Percentiles rank a stretch among this genome's conserved stretches.
Conservation (phyloP, 2,888 invertebrate genomes). For the Standfussiana lucernea region DNA sequence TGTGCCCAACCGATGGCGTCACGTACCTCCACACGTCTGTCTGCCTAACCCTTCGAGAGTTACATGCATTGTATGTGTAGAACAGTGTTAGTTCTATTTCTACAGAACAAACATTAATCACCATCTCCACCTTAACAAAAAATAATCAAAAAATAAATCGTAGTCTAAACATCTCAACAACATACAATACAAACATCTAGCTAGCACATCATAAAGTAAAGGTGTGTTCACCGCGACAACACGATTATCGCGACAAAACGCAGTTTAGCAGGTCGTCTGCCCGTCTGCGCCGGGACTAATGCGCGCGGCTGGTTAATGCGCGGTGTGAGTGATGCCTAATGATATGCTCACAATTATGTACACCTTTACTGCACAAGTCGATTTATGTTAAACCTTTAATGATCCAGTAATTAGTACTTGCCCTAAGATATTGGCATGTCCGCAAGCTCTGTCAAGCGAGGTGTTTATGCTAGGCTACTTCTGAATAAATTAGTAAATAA, state of each 20-base stretch:
- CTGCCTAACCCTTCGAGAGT: neutral
- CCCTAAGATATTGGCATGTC: conserved; percentile 3
- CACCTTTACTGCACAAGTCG: conserved; percentile 29
- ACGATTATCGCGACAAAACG: conserved; percentile 44
- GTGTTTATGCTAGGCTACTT: neutral
- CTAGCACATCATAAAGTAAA: conserved; percentile 24
- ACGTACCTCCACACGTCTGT: neutral
- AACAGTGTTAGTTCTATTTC: neutral
- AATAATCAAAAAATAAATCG: neutral
- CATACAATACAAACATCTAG: neutral
- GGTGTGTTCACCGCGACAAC: conserved; percentile 7
- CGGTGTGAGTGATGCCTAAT: conserved; percentile 40
- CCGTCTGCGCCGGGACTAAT: conserved; percentile 19
- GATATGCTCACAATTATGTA: conserved; percentile 24
- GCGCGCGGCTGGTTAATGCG: conserved; percentile 46
- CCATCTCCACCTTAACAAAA: neutral
- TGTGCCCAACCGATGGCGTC: neutral
- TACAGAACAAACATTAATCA: no score
- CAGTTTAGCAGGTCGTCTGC: conserved; percentile 37
- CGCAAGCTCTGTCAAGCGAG: neutral
- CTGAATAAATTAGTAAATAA: neutral
- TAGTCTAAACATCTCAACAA: conserved; percentile 4
- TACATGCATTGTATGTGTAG: neutral
- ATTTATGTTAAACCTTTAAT: conserved; percentile 21
- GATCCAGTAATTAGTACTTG: conserved; percentile 27